These are phyloP conservation scores for Macquaria ambigua DNA, from an alignment of 2,113 vertebrate genomes.

Conservation along the genomic window DNA sequence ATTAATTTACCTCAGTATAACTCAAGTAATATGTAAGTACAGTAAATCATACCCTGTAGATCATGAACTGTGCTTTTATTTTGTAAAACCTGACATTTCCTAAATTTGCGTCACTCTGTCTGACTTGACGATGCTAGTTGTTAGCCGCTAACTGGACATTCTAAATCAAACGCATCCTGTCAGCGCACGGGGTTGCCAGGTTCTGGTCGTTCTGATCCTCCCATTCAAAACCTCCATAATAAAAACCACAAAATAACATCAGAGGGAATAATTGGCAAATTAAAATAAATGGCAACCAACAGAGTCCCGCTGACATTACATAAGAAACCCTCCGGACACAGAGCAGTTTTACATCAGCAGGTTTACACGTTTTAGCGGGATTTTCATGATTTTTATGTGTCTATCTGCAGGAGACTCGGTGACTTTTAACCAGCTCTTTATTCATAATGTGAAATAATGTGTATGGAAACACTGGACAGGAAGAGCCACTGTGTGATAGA, in stretches of 20 bases:
- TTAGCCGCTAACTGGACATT: constrained; percentile 25
- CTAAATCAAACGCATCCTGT: not conserved
- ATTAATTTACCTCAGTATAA: not conserved
- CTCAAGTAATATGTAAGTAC: not conserved
- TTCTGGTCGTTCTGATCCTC: not conserved
- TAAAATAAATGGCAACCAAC: too few species aligned
- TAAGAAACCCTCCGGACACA: not conserved
- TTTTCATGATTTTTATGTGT: not conserved
- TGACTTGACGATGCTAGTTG: constrained; percentile 22
- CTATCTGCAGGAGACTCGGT: too few species aligned
- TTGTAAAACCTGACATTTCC: not conserved
- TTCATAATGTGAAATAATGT: not conserved
- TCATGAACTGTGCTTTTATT: constrained; percentile 22
- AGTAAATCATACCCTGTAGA: not conserved
- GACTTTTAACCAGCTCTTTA: not conserved
- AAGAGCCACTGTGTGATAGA: too few species aligned
- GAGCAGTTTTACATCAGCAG: too few species aligned
- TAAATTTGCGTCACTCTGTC: not conserved
- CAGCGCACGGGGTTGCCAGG: constrained; percentile 34
- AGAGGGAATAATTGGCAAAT: accelerated
- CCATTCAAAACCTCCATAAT: not conserved
- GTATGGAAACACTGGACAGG: too few species aligned
- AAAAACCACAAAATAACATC: accelerated
- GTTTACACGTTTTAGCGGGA: too few species aligned
- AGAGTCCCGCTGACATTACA: constrained; percentile 7